Conservation (phyloP, 2,888 invertebrate species). For the Merodon equestris region DNA sequence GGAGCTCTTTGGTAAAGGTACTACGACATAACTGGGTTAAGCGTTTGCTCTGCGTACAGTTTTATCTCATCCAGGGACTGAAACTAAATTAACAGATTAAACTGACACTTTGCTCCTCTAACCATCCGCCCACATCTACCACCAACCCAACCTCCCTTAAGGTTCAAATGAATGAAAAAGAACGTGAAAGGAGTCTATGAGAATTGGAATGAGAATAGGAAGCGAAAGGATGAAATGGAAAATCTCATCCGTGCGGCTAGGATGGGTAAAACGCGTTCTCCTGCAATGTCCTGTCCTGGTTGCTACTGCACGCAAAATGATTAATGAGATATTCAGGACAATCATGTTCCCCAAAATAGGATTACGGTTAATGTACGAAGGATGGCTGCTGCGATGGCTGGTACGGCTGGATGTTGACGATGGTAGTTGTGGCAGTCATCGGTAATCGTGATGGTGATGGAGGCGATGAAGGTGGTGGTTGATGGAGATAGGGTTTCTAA, state of each 20-base stretch:
- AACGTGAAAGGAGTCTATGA: background rate
- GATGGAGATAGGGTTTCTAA: slow-evolving; percentile 34
- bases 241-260: slow-evolving; percentile 61
- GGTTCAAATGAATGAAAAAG: too few relatives aligned
- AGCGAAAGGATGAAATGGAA: slow-evolving; percentile 7
- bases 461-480: background rate
- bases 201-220: slow-evolving; percentile 1
- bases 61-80: slow-evolving; percentile 40
- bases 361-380: slow-evolving; percentile 68
- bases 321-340: slow-evolving; percentile 69
- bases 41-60: slow-evolving; percentile 47
- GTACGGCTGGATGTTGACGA: too few relatives aligned
- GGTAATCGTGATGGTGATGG: background rate
- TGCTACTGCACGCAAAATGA: slow-evolving; percentile 66
- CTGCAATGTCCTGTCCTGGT: slow-evolving; percentile 53
- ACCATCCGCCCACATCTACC: too few relatives aligned
- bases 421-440: too few relatives aligned
- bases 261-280: slow-evolving; percentile 39
- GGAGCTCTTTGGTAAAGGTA: slow-evolving; percentile 42
- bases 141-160: too few relatives aligned
- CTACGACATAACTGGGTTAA: slow-evolving; percentile 46
- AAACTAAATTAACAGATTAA: slow-evolving; percentile 69
- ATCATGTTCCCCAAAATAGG: slow-evolving; percentile 68
- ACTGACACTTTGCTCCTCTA: slow-evolving; percentile 54
- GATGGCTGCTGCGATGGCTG: slow-evolving; percentile 7